A percentile compares a stretch with the other conserved stretches of the same genome.
Conservation (phyloP, 1,140 invertebrate genomes). For the Eriosoma lanigerum region DNA sequence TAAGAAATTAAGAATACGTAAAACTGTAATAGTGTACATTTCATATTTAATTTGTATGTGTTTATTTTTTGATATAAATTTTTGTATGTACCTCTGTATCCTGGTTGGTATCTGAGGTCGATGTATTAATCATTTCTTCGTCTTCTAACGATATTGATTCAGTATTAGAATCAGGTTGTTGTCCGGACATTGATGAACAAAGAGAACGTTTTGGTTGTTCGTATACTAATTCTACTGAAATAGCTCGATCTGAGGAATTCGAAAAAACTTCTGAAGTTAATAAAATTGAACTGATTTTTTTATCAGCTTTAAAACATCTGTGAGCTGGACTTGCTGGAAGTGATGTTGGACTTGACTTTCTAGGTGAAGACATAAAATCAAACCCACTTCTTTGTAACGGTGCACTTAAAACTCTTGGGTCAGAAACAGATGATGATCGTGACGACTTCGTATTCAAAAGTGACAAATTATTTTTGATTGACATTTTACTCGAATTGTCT, state of each 20-base stretch:
- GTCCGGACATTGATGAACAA: conserved; percentile 41
- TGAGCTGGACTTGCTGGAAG: conserved; percentile 33
- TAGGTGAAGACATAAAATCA: conserved; percentile 15
- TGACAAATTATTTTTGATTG: conserved; percentile 6
- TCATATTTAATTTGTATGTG: not conserved
- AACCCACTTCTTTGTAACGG: conserved; percentile 25
- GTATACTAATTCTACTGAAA: conserved; percentile 31
- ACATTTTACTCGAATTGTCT: not conserved
- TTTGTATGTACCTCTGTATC: conserved; percentile 24
- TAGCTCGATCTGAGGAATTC: not conserved
- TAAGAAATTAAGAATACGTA: too few relatives aligned
- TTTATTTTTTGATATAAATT: conserved; percentile 1
- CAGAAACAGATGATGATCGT: not conserved
- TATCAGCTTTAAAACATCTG: conserved; percentile 2
- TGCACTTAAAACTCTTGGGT: conserved; percentile 22
- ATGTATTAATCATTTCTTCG: conserved; percentile 20
- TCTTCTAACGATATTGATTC: conserved; percentile 49
- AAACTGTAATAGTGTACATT: too few relatives aligned
- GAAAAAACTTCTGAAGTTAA: conserved; percentile 38
- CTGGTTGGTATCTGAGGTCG: conserved; percentile 18
- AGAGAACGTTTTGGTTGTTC: conserved; percentile 37
- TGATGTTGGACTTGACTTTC: conserved; percentile 14
- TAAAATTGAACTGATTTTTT: conserved; percentile 17
- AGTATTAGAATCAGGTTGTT: conserved; percentile 34
- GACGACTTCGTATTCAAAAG: not conserved